A percentile compares a stretch with the other conserved stretches of the same genome.
Conservation (phyloP, 1,140 invertebrate species). For the Heliothis subflexa region DNA sequence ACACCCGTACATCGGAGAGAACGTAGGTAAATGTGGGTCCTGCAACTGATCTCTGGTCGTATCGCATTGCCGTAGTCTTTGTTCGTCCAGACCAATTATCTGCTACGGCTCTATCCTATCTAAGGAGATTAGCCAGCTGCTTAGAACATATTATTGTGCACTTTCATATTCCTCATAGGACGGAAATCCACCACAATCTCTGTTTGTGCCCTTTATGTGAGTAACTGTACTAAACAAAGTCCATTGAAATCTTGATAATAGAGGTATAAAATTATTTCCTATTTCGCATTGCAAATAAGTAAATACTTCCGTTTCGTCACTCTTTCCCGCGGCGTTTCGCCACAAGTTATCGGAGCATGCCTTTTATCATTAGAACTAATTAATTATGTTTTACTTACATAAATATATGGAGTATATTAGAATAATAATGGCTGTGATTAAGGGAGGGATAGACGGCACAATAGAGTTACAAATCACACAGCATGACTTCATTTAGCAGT, state of each 20-base stretch:
- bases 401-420: background rate
- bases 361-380: constrained; percentile 29
- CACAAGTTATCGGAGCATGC: constrained; percentile 25
- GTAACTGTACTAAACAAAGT: background rate
- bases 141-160: too few species aligned
- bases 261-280: constrained; percentile 5
- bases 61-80: too few species aligned
- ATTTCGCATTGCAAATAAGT: background rate
- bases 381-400: constrained; percentile 27
- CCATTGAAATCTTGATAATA: constrained; percentile 2
- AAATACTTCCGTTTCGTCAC: constrained; percentile 32
- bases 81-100: too few species aligned
- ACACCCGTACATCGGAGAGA: too few species aligned
- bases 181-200: too few species aligned
- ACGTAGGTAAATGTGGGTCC: too few species aligned
- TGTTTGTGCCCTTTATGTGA: too few species aligned
- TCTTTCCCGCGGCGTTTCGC: constrained; percentile 24
- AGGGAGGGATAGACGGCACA: background rate
- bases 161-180: too few species aligned
- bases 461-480: background rate
- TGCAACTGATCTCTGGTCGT: too few species aligned
- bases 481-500: too few species aligned
- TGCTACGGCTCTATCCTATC: too few species aligned
- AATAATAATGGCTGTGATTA: background rate
- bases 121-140: too few species aligned